Percentiles rank a stretch among this genome's conserved stretches.
Evolutionary conservation across 2,888 invertebrate genomes (phyloP).

Genomic region (Diarsia dahlii): DNA sequence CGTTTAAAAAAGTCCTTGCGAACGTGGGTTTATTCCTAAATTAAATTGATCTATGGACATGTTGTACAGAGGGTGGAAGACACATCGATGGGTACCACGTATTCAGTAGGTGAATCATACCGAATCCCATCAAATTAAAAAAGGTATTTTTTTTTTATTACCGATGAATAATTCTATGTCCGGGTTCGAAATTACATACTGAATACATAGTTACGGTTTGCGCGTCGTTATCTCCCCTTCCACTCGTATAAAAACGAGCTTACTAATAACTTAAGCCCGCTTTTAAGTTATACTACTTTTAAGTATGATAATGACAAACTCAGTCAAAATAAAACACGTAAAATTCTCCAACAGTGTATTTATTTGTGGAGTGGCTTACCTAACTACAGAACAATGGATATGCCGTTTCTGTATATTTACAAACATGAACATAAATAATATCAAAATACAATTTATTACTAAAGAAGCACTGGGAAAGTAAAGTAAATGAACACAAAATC

Average conservation of each 20-base stretch:
- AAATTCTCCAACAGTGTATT: conserved; percentile 83
- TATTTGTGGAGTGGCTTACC: conserved; percentile 83
- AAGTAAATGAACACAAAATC: conserved; percentile 79
- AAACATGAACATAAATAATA: conserved; percentile 89
- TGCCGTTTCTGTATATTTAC: conserved; percentile 89
- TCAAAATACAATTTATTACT: conserved; percentile 85
- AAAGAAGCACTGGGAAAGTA: conserved; percentile 67
- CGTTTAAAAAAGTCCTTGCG: neutral
- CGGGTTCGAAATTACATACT: neutral
- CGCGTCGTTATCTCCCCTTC: neutral
- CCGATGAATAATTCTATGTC: neutral
- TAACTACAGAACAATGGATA: conserved; percentile 89
- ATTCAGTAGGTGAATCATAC: neutral
- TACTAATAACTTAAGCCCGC: neutral
- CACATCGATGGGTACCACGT: neutral
- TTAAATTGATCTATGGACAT: neutral
- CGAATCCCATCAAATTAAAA: neutral
- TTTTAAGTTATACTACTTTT: neutral
- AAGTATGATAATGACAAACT: neutral
- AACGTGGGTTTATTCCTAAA: neutral
- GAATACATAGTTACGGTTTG: neutral
- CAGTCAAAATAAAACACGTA: conserved; percentile 75
- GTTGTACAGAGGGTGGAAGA: neutral
- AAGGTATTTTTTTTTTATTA: too few species aligned
- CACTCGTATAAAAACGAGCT: neutral